Evolutionary conservation across 2,888 invertebrate species (phyloP), one percentile per base, ranked within the genome.

Genomic region (Dryocosmus kuriphilus): DNA sequence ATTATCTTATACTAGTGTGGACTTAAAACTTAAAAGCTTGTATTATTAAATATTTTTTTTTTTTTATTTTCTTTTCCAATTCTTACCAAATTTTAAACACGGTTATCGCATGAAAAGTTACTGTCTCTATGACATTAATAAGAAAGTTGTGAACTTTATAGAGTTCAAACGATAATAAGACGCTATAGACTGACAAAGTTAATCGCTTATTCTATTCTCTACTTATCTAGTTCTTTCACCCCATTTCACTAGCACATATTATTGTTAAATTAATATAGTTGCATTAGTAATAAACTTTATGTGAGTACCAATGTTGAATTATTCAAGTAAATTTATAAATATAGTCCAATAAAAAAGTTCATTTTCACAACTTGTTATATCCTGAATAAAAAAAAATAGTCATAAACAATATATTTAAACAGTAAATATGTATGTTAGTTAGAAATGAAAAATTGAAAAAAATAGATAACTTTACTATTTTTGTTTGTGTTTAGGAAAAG

Each of bases 101-200:
- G 51, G 8, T 0, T 7, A 51, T n/a, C n/a, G 7, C 51, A n/a
- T 51, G 7, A 46, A n/a, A n/a, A 51, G 7, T 51, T 51, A n/a
- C n/a, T 51, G 7, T 51, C n/a, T n/a, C 51, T 57, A 11, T 14
- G 57, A 57, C 4, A 24, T 3, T 57, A 24, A 24, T 11, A 14
- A 57, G 57, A 24, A 24, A 22, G 24, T 24, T 57, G 11, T 24
- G 57, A 57, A 57, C 22, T 24, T n/a, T 57, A 88, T 88, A 88
- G 80, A 88, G 88, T 87, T 89, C 88, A 84, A 35, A 75, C 75
- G 89, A 89, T 89, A 89, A 88, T 62, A 19, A 32, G 51, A 60
- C 51, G 57, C 24, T 57, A 57, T 14, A 57, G 6, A 24, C 24
- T 14, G 24, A 57, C 65, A 67, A 57, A 67, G 77, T 55, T 71